These are phyloP conservation scores for Zaprionus africanus DNA, from an alignment of 1,140 invertebrate species.

Conservation along the genomic window DNA sequence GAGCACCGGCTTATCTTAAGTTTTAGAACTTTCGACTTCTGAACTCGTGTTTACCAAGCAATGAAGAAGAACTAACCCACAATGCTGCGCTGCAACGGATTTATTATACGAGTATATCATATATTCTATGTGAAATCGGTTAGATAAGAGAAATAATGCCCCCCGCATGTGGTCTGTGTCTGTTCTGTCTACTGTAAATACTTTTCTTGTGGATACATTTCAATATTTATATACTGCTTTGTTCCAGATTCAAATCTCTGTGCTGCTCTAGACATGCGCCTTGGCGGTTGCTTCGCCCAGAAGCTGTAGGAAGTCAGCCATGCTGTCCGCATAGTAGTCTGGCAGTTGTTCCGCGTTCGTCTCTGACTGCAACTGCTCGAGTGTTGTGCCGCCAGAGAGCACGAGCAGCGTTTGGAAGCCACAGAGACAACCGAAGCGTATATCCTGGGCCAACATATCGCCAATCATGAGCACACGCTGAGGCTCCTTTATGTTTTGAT, in stretches of 20 bases:
- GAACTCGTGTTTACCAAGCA: background rate
- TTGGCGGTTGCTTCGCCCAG: constrained; percentile 38
- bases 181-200: background rate
- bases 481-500: constrained; percentile 84
- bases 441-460: constrained; percentile 87
- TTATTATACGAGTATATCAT: background rate
- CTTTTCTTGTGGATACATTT: background rate
- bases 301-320: constrained; percentile 58
- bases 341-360: constrained; percentile 74
- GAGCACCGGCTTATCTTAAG: background rate
- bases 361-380: constrained; percentile 69
- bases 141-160: background rate
- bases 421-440: constrained; percentile 85
- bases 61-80: background rate
- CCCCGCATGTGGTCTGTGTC: background rate
- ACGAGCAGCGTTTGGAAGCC: constrained; percentile 86
- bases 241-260: background rate
- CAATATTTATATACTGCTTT: background rate
- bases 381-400: constrained; percentile 84
- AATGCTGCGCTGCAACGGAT: background rate
- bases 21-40: background rate
- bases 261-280: constrained; percentile 46
- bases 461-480: constrained; percentile 87
- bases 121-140: background rate
- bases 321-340: constrained; percentile 85